These are phyloP conservation scores for Cyprinus carpio DNA, from an alignment of 2,113 vertebrate species.

Conservation along the genomic window DNA sequence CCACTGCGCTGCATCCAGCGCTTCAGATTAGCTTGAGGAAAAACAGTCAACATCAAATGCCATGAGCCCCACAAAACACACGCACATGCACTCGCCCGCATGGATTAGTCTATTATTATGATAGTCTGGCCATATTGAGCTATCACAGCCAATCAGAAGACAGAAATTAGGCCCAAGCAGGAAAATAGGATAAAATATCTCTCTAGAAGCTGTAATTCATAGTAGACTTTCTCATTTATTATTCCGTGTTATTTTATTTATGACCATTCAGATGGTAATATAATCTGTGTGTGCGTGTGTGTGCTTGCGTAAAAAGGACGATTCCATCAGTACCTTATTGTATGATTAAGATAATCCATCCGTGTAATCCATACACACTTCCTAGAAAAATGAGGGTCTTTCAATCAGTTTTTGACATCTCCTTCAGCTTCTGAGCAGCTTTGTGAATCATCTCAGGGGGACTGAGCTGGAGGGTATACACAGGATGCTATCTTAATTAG, in stretches of 20 bases:
- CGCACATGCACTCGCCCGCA: neutral
- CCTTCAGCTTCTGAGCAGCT: constrained; percentile 11
- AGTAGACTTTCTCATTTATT: neutral
- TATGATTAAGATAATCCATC: constrained; percentile 17
- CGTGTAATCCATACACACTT: neutral
- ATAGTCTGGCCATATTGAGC: constrained; percentile 48
- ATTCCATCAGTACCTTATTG: constrained; percentile 17
- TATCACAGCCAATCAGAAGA: constrained; percentile 47
- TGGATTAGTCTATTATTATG: constrained; percentile 45
- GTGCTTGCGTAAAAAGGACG: neutral
- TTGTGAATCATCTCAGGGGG: neutral
- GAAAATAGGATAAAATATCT: constrained; percentile 24
- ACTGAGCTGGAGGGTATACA: constrained; percentile 35
- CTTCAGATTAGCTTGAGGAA: constrained; percentile 34
- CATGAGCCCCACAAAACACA: neutral
- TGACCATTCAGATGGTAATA: neutral
- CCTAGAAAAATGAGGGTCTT: neutral
- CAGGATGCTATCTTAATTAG: constrained; percentile 49
- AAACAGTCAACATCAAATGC: constrained; percentile 8
- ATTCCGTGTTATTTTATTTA: neutral
- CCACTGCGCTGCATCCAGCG: constrained; percentile 25
- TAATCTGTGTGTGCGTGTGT: neutral
- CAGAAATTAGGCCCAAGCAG: constrained; percentile 27
- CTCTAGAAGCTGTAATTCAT: neutral
- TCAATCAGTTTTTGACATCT: constrained; percentile 44